These are phyloP conservation scores for Epinephelus cyanopodus DNA, from an alignment of 2,113 vertebrate genomes.

Conservation along the genomic window DNA sequence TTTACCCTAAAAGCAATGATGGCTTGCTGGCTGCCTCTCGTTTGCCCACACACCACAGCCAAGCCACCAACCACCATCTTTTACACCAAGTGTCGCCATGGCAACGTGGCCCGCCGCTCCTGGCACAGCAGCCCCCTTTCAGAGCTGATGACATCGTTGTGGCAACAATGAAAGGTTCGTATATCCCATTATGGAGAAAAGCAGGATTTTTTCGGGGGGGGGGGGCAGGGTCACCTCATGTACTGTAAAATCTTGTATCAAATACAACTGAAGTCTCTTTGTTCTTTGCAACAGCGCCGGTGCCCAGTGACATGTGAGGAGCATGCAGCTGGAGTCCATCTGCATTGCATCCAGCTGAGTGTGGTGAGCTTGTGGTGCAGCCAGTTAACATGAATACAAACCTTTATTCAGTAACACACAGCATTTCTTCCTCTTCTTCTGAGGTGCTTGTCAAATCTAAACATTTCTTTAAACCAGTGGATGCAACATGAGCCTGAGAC, in stretches of 20 bases:
- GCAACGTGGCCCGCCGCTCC: conserved; percentile 62
- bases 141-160: conserved; percentile 73
- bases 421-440: background rate
- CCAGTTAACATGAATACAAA: background rate
- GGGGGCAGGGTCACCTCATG: background rate
- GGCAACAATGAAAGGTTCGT: conserved; percentile 69
- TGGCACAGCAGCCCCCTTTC: conserved; percentile 57
- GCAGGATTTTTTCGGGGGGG: background rate
- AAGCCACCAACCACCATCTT: conserved; percentile 60
- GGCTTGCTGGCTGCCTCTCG: conserved; percentile 39
- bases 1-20: conserved; percentile 64
- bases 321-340: conserved; percentile 26
- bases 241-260: conserved; percentile 9
- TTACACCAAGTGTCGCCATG: conserved; percentile 69
- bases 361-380: conserved; percentile 3
- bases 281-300: background rate
- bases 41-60: conserved; percentile 63
- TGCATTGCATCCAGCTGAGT: conserved; percentile 18
- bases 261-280: background rate
- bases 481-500: background rate
- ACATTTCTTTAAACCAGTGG: conserved; percentile 4
- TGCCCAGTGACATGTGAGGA: background rate
- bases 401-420: background rate
- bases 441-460: background rate
- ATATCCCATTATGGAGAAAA: conserved; percentile 31